These are phyloP conservation scores for Halocaridina rubra DNA, from an alignment of 2,888 invertebrate genomes.

Conservation along the genomic window DNA sequence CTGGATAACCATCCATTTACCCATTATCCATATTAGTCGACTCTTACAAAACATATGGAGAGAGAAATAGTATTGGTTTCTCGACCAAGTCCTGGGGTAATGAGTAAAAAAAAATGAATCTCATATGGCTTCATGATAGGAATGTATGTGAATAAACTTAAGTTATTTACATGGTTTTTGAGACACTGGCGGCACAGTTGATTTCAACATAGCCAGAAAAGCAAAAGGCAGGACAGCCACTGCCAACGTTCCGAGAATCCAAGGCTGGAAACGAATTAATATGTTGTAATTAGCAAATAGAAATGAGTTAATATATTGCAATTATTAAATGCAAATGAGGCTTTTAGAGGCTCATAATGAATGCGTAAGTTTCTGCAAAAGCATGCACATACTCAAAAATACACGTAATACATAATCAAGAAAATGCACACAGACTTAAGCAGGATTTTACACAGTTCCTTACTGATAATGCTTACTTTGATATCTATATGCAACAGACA, in stretches of 20 bases:
- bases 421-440: too few species aligned
- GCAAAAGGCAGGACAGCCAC: slow-evolving; percentile 25
- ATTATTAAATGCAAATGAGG: too few species aligned
- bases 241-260: slow-evolving; percentile 25
- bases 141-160: neutral
- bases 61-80: neutral
- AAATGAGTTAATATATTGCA: too few species aligned
- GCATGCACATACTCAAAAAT: too few species aligned
- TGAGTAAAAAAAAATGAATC: neutral
- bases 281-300: too few species aligned
- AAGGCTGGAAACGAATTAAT: slow-evolving; percentile 23
- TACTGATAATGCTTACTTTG: too few species aligned
- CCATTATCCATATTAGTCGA: neutral
- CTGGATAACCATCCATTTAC: too few species aligned
- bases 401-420: too few species aligned
- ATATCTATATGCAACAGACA: too few species aligned
- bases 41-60: neutral
- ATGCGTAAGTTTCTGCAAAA: too few species aligned
- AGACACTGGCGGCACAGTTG: neutral
- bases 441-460: too few species aligned
- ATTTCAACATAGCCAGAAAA: slow-evolving; percentile 1
- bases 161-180: neutral
- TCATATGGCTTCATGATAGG: neutral
- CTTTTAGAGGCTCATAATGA: too few species aligned
- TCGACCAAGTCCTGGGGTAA: neutral